Evolutionary conservation across 2,888 invertebrate species (phyloP), one percentile per base, ranked within the genome.

Genomic region (Pomacea canaliculata): DNA sequence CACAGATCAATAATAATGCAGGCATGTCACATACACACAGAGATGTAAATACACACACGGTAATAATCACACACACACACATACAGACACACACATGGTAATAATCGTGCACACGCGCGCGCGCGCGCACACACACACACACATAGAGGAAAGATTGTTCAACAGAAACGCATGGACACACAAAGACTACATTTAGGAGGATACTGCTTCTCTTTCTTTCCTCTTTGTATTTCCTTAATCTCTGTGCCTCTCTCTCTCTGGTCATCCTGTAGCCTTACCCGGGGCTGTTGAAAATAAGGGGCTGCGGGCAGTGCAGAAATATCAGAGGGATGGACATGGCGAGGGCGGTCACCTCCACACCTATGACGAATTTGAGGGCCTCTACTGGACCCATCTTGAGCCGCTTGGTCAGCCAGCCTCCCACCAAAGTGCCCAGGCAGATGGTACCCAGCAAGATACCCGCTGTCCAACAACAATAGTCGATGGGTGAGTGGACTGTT

Each of bases 391-490:
- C 76, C 80, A 78, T 76, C 76, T 74, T 78, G 37, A 73, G 16
- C 7, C 80, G 76, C 60, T 70, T 76, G 46, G 74, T 68, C 46
- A 80, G 9, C 69, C 78, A 80, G 12, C 80, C 80, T 3, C 80
- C 80, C 12, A 76, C 23, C n/a, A 76, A 66, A 13, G 76, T 76
- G 0, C 76, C 76, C 56, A 71, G 48, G 48, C 76, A 76, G 12
- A 18, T 23, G 7, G 78, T 71, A 7, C 27, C 59, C 56, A 78
- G 65, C 46, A 68, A 37, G 59, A 75, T 48, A 23, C 37, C 63
- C n/a, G 77, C 77, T 77, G 49, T 12, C 23, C 19, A 18, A 16
- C 16, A 16, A 67, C 27, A n/a, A 49, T 69, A 37, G 37, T 37
- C 37, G 5, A 37, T 37, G 37, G 3, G 37, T 37, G 37, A 48